Conservation (phyloP, 2,888 invertebrate genomes). For the Ophraella communa region DNA sequence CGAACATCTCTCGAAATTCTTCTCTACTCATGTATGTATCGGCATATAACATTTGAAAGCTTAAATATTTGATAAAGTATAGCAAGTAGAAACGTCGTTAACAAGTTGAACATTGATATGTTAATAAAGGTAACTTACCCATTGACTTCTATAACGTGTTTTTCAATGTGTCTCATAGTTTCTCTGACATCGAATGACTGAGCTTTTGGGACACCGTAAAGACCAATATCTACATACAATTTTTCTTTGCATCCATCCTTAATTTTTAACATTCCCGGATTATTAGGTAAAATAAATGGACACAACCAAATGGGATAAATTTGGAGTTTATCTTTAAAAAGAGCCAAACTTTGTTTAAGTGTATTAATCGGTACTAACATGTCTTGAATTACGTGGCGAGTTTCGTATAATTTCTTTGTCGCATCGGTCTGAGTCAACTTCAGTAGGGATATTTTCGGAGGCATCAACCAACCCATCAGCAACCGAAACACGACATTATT, state of each 20-base stretch:
- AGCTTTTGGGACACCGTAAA: conserved; percentile 78
- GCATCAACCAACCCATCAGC: conserved; percentile 81
- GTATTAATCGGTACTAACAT: conserved; percentile 76
- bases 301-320: conserved; percentile 85
- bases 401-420: conserved; percentile 74
- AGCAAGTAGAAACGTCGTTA: no score
- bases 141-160: conserved; percentile 70
- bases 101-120: no score
- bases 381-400: conserved; percentile 81
- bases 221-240: conserved; percentile 81
- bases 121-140: conserved; percentile 67
- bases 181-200: conserved; percentile 67
- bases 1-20: conserved; percentile 83
- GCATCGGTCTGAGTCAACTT: conserved; percentile 79
- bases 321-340: conserved; percentile 70
- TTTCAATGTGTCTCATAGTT: conserved; percentile 73
- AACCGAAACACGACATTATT: conserved; percentile 76
- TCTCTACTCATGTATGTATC: conserved; percentile 77
- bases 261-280: conserved; percentile 76
- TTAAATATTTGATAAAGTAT: no score
- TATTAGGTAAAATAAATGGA: conserved; percentile 73
- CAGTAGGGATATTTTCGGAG: conserved; percentile 80
- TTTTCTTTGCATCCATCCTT: conserved; percentile 21
- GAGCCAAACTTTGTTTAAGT: conserved; percentile 66
- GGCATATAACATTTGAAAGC: conserved; percentile 85